Percentiles rank a stretch among this genome's conserved stretches.
Conservation (phyloP, 2,888 invertebrate species). For the Adineta ricciae region DNA sequence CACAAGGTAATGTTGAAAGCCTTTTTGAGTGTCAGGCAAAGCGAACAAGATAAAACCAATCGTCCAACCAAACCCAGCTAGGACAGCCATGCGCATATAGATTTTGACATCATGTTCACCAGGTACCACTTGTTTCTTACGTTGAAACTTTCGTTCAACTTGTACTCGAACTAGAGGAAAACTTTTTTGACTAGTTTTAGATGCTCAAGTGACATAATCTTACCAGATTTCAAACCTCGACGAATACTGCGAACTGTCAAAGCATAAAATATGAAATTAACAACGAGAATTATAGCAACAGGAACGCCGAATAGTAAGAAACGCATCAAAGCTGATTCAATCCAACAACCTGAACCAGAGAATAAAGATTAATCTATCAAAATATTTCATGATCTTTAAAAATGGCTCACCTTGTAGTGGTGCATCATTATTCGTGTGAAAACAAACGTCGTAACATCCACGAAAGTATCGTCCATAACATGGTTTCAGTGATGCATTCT, state of each 20-base stretch:
- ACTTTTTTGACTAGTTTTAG: neutral
- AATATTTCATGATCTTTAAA: no score
- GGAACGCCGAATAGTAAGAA: constrained; percentile 30
- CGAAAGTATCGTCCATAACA: constrained; percentile 31
- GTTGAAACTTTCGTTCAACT: constrained; percentile 9
- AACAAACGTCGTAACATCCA: constrained; percentile 27
- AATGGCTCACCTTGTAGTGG: neutral
- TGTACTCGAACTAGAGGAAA: neutral
- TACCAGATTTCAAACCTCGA: constrained; percentile 19
- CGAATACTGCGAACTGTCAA: constrained; percentile 31
- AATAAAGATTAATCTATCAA: no score
- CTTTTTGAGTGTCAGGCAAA: neutral
- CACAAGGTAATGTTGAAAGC: neutral
- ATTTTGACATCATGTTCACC: constrained; percentile 33
- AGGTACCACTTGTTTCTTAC: constrained; percentile 20
- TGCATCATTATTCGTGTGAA: neutral
- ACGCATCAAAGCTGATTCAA: constrained; percentile 22
- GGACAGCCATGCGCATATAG: constrained; percentile 30
- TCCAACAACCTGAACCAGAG: constrained; percentile 26
- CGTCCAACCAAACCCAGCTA: constrained; percentile 33
- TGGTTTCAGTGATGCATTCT: constrained; percentile 23
- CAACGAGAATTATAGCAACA: constrained; percentile 25
- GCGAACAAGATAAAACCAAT: constrained; percentile 24
- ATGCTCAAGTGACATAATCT: neutral
- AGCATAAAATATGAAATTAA: constrained; percentile 30